A percentile compares a stretch with the other conserved stretches of the same genome.
Conservation (phyloP, 2,113 vertebrate genomes). For the Sakesphorus luctuosus region DNA sequence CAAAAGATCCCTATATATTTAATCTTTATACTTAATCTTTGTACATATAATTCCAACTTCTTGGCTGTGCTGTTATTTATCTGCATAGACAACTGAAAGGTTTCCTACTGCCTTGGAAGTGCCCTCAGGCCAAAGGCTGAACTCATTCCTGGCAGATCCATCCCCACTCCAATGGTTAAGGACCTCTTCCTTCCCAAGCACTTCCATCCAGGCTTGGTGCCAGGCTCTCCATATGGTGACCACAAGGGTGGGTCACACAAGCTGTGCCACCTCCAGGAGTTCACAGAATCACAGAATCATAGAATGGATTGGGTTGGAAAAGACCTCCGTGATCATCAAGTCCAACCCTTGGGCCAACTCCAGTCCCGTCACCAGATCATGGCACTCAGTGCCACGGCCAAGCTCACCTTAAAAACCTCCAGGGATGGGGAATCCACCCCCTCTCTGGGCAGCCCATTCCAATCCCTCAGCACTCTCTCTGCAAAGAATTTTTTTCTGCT, state of each 20-base stretch:
- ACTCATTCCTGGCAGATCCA: not conserved
- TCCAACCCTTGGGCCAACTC: too few relatives aligned
- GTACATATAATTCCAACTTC: not conserved
- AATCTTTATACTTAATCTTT: too few relatives aligned
- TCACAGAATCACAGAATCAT: too few relatives aligned
- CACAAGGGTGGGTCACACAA: not conserved
- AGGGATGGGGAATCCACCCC: too few relatives aligned
- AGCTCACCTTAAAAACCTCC: too few relatives aligned
- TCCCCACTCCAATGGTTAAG: not conserved
- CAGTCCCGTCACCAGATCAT: too few relatives aligned
- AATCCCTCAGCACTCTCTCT: too few relatives aligned
- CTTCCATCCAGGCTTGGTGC: not conserved
- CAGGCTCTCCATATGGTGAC: not conserved
- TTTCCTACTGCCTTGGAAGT: not conserved
- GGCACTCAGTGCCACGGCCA: too few relatives aligned
- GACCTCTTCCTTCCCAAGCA: not conserved
- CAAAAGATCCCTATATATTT: fast-evolving
- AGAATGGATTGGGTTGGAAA: too few relatives aligned
- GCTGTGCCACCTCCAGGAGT: not conserved
- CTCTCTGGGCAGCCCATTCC: too few relatives aligned
- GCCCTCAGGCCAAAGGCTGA: not conserved
- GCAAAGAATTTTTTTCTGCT: too few relatives aligned
- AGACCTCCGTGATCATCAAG: too few relatives aligned
- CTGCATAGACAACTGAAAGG: fast-evolving
- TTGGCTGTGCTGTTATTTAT: not conserved